Conservation (phyloP, 2,113 vertebrate species). For the Actenoides hombroni region DNA sequence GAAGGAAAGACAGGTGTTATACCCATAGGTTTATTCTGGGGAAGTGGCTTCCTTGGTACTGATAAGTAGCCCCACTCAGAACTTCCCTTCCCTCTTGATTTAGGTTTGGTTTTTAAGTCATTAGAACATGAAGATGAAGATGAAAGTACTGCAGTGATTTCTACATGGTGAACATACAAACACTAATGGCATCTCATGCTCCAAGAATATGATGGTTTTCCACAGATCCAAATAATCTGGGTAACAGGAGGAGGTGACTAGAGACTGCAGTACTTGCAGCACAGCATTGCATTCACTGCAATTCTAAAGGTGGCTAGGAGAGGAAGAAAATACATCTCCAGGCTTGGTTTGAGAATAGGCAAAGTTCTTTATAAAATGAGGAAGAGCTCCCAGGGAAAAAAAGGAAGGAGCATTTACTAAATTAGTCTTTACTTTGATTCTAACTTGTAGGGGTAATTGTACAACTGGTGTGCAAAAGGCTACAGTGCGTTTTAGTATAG, state of each 20-base stretch:
- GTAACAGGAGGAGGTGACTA: not conserved
- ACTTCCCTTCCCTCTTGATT: not conserved
- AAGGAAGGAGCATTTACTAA: not conserved
- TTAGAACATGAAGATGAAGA: not conserved
- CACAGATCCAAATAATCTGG: not conserved
- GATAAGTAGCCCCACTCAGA: not conserved
- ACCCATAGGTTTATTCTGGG: not conserved
- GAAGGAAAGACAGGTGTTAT: not conserved
- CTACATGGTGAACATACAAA: not conserved
- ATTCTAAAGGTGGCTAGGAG: not conserved
- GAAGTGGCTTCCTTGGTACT: not conserved
- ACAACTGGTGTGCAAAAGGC: not conserved
- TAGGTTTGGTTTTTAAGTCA: not conserved
- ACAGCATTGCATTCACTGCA: not conserved
- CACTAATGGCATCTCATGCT: not conserved
- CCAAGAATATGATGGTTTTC: not conserved
- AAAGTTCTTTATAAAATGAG: not conserved
- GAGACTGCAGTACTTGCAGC: accelerated
- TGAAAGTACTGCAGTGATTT: not conserved
- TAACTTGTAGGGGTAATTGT: not conserved
- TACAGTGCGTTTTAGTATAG: not conserved
- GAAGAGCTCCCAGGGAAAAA: not conserved
- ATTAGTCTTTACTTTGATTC: not conserved
- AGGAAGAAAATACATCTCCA: not conserved
- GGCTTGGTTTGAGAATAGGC: not conserved